phyloP scores from a whole-genome alignment of 2,888 invertebrate species.

The Tetranychus piercei region DNA sequence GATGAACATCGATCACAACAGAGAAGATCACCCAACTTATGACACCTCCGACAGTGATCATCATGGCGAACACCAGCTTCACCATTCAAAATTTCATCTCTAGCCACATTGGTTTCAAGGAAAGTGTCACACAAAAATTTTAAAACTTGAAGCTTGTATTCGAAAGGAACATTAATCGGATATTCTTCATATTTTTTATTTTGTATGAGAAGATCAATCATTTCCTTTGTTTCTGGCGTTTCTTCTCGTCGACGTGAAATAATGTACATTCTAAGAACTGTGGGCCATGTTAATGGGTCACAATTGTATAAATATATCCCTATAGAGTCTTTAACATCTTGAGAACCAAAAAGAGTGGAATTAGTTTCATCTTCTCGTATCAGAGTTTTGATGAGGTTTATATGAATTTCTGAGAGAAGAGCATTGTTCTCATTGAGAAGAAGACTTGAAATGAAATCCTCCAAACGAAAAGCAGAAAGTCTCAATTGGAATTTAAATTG shows the following conservation, averaged over 20 bases:
- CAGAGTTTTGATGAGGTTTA: constrained; percentile 73
- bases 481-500: constrained; percentile 70
- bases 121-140: constrained; percentile 86
- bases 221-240: neutral
- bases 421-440: constrained; percentile 78
- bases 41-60: constrained; percentile 45
- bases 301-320: constrained; percentile 79
- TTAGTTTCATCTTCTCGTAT: constrained; percentile 81
- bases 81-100: constrained; percentile 67
- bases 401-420: constrained; percentile 77
- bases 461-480: constrained; percentile 77
- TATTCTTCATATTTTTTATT: constrained; percentile 45
- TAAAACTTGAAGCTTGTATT: constrained; percentile 57
- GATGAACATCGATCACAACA: constrained; percentile 98
- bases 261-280: constrained; percentile 67
- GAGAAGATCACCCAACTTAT: constrained; percentile 74
- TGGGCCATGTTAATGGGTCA: constrained; percentile 91
- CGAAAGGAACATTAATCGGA: constrained; percentile 56
- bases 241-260: constrained; percentile 43
- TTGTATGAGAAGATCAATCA: constrained; percentile 25
- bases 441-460: constrained; percentile 87
- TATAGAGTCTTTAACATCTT: constrained; percentile 91
- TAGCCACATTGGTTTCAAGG: constrained; percentile 70
- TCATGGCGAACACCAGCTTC: constrained; percentile 39
- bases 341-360: constrained; percentile 81